phyloP scores from a whole-genome alignment of 2,888 invertebrate species.

The Netelia virgata region DNA sequence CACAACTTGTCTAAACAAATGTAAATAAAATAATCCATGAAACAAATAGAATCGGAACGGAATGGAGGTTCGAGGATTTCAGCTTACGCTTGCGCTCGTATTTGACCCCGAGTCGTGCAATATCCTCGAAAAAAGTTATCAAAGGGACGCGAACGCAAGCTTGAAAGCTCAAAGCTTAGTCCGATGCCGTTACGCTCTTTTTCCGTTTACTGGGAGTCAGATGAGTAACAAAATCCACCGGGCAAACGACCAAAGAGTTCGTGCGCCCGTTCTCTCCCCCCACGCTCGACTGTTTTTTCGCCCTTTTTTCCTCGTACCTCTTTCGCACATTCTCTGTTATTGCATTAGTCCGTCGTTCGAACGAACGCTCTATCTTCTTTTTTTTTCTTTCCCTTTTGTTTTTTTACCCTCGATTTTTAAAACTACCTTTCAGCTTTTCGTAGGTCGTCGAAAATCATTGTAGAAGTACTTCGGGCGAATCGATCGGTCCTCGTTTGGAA shows the following conservation, averaged over 20 bases:
- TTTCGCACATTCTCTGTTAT: slow-evolving; percentile 14
- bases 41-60: too few species aligned
- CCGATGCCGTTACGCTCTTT: not conserved
- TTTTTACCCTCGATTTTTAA: slow-evolving; percentile 17
- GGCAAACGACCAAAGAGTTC: slow-evolving; percentile 22
- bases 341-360: slow-evolving; percentile 15
- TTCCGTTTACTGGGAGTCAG: not conserved
- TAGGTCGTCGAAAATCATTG: slow-evolving; percentile 29
- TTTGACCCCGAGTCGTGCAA: too few species aligned
- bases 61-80: too few species aligned
- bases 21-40: too few species aligned
- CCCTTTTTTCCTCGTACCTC: slow-evolving; percentile 2
- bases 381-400: not conserved
- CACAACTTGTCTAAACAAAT: too few species aligned
- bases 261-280: slow-evolving; percentile 1
- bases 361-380: not conserved
- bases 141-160: too few species aligned
- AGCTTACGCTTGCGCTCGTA: too few species aligned
- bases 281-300: not conserved
- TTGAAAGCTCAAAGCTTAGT: too few species aligned
- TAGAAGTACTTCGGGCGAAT: slow-evolving; percentile 20
- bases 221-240: slow-evolving; percentile 13
- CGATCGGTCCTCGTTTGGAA: slow-evolving; percentile 3
- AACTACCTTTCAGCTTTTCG: slow-evolving; percentile 1
- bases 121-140: too few species aligned